A percentile compares a stretch with the other conserved stretches of the same genome.
These are phyloP conservation scores for Dynastes hyllus DNA, from an alignment of 2,888 invertebrate species.

Conservation along the genomic window DNA sequence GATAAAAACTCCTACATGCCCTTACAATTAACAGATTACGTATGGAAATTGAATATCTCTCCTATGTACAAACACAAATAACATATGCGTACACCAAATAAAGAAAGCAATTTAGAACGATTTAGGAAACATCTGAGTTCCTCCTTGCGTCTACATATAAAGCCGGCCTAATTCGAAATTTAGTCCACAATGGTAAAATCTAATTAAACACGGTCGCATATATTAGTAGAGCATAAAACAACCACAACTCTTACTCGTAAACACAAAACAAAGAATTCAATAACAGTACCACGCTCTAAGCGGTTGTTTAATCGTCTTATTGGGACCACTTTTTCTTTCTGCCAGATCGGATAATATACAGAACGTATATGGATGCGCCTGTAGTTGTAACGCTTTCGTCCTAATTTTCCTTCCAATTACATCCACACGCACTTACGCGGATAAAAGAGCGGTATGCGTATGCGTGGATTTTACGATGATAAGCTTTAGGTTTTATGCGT, in stretches of 20 bases:
- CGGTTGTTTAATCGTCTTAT: background rate
- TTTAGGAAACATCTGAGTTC: background rate
- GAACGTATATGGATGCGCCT: background rate
- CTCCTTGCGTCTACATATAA: background rate
- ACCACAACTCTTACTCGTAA: too few species aligned
- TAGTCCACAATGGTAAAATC: constrained; percentile 19
- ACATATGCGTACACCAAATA: too few species aligned
- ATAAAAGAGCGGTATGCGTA: too few species aligned
- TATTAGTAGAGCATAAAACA: background rate
- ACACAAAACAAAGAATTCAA: too few species aligned
- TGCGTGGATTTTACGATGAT: background rate
- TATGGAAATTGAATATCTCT: too few species aligned
- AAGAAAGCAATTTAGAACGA: too few species aligned
- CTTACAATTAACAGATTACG: too few species aligned
- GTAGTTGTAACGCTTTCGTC: constrained; percentile 34
- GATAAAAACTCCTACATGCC: too few species aligned
- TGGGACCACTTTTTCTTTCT: constrained; percentile 17
- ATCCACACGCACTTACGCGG: background rate
- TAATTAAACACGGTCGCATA: constrained; percentile 6
- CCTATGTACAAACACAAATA: too few species aligned
- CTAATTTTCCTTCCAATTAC: constrained; percentile 38
- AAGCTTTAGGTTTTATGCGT: background rate
- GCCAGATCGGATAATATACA: background rate
- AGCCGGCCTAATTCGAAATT: constrained; percentile 10
- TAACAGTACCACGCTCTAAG: background rate